phyloP scores from a whole-genome alignment of 2,113 vertebrate genomes.

The Prunella himalayana region DNA sequence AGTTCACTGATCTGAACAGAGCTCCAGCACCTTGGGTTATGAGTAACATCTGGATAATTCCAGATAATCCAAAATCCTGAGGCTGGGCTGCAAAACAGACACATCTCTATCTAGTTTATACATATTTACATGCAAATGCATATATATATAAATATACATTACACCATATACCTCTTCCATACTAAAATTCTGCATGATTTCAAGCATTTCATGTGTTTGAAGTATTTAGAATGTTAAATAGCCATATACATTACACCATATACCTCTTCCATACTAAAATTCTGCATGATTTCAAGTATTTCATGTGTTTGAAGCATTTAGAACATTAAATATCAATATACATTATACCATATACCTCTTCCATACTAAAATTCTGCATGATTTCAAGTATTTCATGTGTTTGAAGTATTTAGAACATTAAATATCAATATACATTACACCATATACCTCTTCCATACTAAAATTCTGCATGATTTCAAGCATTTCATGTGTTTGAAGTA shows the following conservation, averaged over 20 bases:
- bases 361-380: neutral
- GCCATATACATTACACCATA: neutral
- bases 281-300: neutral
- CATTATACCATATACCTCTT: neutral
- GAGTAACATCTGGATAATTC: neutral
- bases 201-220: fast-evolving
- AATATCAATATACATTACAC: too few relatives aligned
- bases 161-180: neutral
- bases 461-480: too few relatives aligned
- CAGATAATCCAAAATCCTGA: neutral
- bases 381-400: fast-evolving
- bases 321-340: neutral
- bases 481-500: too few relatives aligned
- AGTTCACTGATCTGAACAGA: neutral
- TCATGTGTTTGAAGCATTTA: neutral
- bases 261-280: neutral
- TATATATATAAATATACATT: neutral
- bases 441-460: too few relatives aligned
- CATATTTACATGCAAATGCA: neutral
- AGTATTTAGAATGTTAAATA: neutral
- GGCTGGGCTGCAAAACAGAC: neutral
- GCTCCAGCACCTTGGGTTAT: neutral
- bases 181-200: neutral
- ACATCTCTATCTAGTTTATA: neutral
- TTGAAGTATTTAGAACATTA: neutral